Conservation (phyloP, 2,888 invertebrate genomes). For the Eupithecia exiguata region DNA sequence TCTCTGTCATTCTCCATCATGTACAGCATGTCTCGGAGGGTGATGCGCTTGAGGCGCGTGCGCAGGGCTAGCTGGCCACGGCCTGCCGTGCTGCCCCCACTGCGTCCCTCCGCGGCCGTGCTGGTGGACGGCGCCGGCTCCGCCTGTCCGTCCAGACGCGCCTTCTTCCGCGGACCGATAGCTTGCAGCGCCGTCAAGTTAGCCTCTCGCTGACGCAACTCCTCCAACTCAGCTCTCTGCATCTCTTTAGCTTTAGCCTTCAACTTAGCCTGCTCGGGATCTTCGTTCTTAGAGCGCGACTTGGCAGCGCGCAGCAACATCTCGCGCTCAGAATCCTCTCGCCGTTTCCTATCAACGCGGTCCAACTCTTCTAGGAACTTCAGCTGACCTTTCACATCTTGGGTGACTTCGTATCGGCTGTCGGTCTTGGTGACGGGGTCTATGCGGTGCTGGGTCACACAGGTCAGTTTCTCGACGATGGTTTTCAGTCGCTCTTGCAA, state of each 20-base stretch:
- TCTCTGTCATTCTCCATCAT: constrained; percentile 96
- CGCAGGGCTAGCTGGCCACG: constrained; percentile 88
- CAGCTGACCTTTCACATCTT: constrained; percentile 95
- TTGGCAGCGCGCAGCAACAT: constrained; percentile 96
- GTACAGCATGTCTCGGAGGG: constrained; percentile 95
- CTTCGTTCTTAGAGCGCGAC: constrained; percentile 97
- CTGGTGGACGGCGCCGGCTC: constrained; percentile 77
- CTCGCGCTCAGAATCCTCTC: constrained; percentile 98
- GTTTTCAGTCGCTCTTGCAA: constrained; percentile 96
- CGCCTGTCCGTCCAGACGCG: constrained; percentile 87
- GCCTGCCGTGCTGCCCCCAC: constrained; percentile 50
- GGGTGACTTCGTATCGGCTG: constrained; percentile 93
- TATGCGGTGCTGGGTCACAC: constrained; percentile 97
- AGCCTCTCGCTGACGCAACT: constrained; percentile 95
- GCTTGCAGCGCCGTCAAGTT: constrained; percentile 98
- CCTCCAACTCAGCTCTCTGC: constrained; percentile 98
- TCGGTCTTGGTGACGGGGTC: constrained; percentile 94
- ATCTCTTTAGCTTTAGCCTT: constrained; percentile 96
- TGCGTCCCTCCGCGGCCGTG: neutral
- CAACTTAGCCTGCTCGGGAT: constrained; percentile 98
- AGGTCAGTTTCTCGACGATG: constrained; percentile 94
- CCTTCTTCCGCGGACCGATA: constrained; percentile 97
- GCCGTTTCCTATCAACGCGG: constrained; percentile 95
- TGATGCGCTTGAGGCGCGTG: constrained; percentile 97
- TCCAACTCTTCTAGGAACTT: constrained; percentile 99